phyloP scores from a whole-genome alignment of 1,140 invertebrate species.

The Heterodera schachtii region DNA sequence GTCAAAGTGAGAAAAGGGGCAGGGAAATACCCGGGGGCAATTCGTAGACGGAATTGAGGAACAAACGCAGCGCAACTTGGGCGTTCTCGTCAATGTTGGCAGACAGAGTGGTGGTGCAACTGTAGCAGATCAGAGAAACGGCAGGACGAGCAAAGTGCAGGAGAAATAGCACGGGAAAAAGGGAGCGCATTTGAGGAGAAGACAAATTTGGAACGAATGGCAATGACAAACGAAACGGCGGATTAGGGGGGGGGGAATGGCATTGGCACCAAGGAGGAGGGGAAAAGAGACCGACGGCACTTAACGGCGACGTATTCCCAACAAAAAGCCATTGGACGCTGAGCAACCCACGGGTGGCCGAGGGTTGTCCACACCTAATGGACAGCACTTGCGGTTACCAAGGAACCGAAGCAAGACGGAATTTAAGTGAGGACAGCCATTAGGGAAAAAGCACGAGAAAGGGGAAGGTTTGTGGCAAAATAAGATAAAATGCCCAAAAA shows the following conservation, averaged over 20 bases:
- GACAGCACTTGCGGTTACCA: neutral
- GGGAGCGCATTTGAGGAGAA: neutral
- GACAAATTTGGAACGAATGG: neutral
- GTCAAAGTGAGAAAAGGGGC: neutral
- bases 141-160: constrained; percentile 82
- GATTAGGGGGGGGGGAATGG: too few relatives aligned
- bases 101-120: constrained; percentile 18
- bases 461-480: neutral
- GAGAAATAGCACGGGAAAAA: neutral
- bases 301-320: neutral
- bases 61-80: constrained; percentile 20
- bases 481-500: too few relatives aligned
- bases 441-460: neutral
- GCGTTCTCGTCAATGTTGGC: constrained; percentile 28
- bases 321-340: constrained; percentile 4
- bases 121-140: constrained; percentile 19
- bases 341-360: neutral
- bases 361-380: neutral
- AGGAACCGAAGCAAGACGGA: neutral
- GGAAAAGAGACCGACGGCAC: neutral
- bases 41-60: constrained; percentile 30
- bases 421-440: neutral
- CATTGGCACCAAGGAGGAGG: too few relatives aligned
- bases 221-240: neutral
- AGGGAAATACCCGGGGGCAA: constrained; percentile 16